Evolutionary conservation across 2,797 vertebrate genomes (phyloP), one percentile per base, ranked within the genome.

Genomic region (Cynopterus sphinx): DNA sequence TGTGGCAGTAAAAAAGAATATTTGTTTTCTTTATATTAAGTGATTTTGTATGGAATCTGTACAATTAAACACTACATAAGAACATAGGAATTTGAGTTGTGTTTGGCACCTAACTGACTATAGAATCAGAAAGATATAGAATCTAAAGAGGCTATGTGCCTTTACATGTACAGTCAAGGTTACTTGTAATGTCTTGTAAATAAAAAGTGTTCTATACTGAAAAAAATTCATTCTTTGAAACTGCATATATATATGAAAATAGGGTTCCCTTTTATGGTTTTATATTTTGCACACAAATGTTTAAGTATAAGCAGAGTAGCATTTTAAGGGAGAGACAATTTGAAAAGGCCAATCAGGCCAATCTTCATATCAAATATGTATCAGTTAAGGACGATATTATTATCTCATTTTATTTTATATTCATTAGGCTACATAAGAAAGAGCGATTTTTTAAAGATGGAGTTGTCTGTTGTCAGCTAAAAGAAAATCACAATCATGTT

Each of bases 1-100:
- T 97, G 96, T 93, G 88, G 98, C 97, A 97, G 98, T 99, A 98
- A 98, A 98, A 97, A 67, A 96, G 89, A 82, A 94, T 94, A 97
- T 98, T 98, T 98, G 96, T 97, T 98, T 98, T 98, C 97, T 98
- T 98, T 98, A 97, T 98, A 98, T 98, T 98, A 98, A 98, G 97
- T 91, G 97, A 95, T 97, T 97, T 61, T 98, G 98, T 98, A 98
- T 98, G 97, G 98, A 98, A 96, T 97, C 96, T 97, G 96, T 97
- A 98, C 97, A 98, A 98, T 98, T 98, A 98, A 98, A 97, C 92
- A 96, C 94, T 97, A 96, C 96, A 98, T 96, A 97, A 98, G 96
- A 97, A 98, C 96, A 97, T 91, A 97, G 98, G 95, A 98, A 97
- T 70, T 98, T 88, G 95, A 97, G 97, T 98, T 97, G 90, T 91